Conservation (phyloP, 2,113 vertebrate genomes). For the Tragelaphus strepsiceros region DNA sequence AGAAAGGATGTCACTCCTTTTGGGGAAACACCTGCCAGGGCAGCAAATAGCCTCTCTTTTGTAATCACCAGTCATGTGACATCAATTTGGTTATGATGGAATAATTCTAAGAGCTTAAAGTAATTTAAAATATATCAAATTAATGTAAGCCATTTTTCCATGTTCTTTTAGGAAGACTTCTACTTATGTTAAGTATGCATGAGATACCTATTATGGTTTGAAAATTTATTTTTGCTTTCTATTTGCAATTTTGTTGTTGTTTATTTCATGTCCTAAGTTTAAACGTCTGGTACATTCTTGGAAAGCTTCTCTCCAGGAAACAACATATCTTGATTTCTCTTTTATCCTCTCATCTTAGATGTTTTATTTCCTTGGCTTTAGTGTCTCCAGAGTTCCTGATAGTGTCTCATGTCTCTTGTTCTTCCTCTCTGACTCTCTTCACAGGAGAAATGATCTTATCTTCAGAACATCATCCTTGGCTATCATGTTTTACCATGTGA, state of each 20-base stretch:
- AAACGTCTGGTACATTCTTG: neutral
- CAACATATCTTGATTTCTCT: neutral
- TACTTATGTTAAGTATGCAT: neutral
- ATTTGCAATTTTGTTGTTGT: neutral
- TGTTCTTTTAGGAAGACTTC: neutral
- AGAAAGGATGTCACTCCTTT: neutral
- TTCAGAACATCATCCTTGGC: neutral
- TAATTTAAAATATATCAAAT: neutral
- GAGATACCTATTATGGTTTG: neutral
- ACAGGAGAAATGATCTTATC: neutral
- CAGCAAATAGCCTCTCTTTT: accelerated
- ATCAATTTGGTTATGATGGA: accelerated
- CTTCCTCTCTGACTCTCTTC: neutral
- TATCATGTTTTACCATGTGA: neutral
- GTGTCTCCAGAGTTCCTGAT: neutral
- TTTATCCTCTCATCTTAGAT: neutral
- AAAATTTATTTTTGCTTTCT: neutral
- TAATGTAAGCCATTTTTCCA: neutral
- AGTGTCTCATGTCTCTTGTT: neutral
- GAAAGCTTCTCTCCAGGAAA: neutral
- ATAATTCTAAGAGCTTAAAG: neutral
- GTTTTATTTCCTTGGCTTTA: neutral
- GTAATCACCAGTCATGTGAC: neutral
- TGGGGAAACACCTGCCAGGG: neutral
- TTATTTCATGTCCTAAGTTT: neutral